Evolutionary conservation across 1,140 invertebrate genomes (phyloP), one percentile per base, ranked within the genome.

Genomic region (Saccostrea cuccullata): DNA sequence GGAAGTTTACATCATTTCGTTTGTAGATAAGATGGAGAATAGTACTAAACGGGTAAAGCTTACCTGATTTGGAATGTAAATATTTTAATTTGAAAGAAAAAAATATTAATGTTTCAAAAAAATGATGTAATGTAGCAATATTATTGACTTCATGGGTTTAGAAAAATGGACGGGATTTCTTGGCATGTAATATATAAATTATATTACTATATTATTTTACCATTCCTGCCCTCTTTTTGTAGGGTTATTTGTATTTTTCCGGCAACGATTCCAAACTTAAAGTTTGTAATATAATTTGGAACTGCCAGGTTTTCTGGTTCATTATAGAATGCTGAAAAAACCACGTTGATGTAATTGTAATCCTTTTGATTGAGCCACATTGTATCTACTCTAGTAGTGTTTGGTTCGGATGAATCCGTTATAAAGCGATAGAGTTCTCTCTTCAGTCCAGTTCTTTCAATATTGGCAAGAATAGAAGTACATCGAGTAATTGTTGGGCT

Each of bases 391-490:
- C 73, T 55, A 17, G 87, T 56, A 36, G 64, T n/a, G 30, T 88
- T 85, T 55, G 87, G 87, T 40, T 73, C 30, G 12, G 87, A 85
- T 13, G 87, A 60, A 58, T 88, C 87, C n/a, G 87, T 55, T 60
- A 73, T 77, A 60, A 77, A 88, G 64, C 87, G 55, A 77, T 88
- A 88, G 3, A 30, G 23, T 30, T 82, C 77, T 26, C 6, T 20
- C 36, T 2, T 40, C 15, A 47, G 26, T 20, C 82, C 86, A 13
- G 36, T 23, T 26, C 82, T 64, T 26, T 40, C 58, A 64, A 87
- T 84, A 36, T 70, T 64, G 30, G 56, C 64, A 56, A 87, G 82
- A 1, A 40, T 47, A 0, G 86, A 55, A 17, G 86, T 83, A 0
- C 55, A 55, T 30, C 83, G 77, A 13, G 86, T 87, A 0, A 87